Percentiles rank a stretch among this genome's conserved stretches.
Evolutionary conservation across 1,140 invertebrate genomes (phyloP).

Genomic region (Watersipora subatra): DNA sequence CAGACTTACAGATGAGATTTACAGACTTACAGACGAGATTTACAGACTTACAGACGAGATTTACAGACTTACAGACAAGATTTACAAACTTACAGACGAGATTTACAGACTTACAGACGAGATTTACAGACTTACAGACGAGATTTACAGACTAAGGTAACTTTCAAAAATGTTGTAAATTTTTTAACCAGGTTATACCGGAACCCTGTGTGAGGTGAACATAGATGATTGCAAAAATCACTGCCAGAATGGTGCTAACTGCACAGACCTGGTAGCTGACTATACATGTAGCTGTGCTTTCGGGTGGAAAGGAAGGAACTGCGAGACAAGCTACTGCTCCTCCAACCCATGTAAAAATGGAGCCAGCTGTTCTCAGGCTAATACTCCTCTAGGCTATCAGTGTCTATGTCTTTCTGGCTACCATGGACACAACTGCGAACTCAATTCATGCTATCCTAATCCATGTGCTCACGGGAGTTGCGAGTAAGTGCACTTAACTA

Average conservation of each 20-base stretch:
- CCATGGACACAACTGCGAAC: background rate
- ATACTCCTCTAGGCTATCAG: slow-evolving; percentile 28
- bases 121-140: too few species aligned
- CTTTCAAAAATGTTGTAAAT: too few species aligned
- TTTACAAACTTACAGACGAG: too few species aligned
- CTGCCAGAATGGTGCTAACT: slow-evolving; percentile 34
- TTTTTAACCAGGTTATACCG: slow-evolving; percentile 13
- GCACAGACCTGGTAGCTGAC: slow-evolving; percentile 27
- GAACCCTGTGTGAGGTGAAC: slow-evolving; percentile 11
- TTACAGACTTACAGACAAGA: too few species aligned
- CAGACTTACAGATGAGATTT: too few species aligned
- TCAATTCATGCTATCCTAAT: background rate
- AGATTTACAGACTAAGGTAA: too few species aligned
- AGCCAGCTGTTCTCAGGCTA: slow-evolving; percentile 11
- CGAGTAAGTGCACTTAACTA: too few species aligned
- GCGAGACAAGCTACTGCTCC: slow-evolving; percentile 45
- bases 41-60: too few species aligned
- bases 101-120: too few species aligned
- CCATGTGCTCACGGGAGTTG: background rate
- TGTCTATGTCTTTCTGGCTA: slow-evolving; percentile 1
- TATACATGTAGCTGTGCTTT: slow-evolving; percentile 58
- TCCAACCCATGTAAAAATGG: slow-evolving; percentile 16
- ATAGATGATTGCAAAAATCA: slow-evolving; percentile 50
- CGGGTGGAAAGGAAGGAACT: slow-evolving; percentile 75
- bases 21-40: too few species aligned